Percentiles rank a stretch among this genome's conserved stretches.
These are phyloP conservation scores for Eupithecia pulchellata DNA, from an alignment of 2,888 invertebrate genomes.

Conservation along the genomic window DNA sequence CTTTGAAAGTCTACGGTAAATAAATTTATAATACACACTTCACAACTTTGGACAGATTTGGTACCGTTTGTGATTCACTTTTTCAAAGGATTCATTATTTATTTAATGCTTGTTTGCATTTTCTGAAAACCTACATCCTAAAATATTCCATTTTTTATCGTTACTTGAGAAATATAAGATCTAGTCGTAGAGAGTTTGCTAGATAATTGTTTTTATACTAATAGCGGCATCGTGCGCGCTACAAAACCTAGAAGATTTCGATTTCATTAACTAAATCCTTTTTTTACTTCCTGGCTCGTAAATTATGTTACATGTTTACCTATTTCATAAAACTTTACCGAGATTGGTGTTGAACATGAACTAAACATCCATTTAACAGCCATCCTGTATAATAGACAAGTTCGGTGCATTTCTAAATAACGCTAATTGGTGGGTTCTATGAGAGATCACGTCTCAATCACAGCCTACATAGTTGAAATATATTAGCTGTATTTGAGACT, in stretches of 20 bases:
- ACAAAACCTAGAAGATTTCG: constrained; percentile 20
- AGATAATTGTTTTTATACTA: constrained; percentile 34
- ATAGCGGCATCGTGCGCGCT: constrained; percentile 13
- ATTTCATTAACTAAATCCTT: constrained; percentile 13
- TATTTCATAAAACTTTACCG: not conserved
- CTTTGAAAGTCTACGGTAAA: not conserved
- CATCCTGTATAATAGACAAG: not conserved
- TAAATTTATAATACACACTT: not conserved
- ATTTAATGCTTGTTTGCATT: not conserved
- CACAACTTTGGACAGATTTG: not conserved
- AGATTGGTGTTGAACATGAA: not conserved
- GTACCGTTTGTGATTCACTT: not conserved
- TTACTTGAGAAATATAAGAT: not conserved
- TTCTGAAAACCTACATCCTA: not conserved
- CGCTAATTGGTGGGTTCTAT: constrained; percentile 21
- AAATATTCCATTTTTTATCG: not conserved
- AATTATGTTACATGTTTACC: not conserved
- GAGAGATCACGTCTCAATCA: constrained; percentile 12
- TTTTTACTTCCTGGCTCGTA: not conserved
- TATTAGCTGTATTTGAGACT: no score
- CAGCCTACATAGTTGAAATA: no score
- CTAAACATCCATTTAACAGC: not conserved
- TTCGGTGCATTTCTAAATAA: constrained; percentile 10
- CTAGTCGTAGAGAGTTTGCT: constrained; percentile 19
- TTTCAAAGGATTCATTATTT: not conserved